Evolutionary conservation across 2,113 vertebrate species (phyloP), one percentile per base, ranked within the genome.

Genomic region (Oreochromis tanganicae): DNA sequence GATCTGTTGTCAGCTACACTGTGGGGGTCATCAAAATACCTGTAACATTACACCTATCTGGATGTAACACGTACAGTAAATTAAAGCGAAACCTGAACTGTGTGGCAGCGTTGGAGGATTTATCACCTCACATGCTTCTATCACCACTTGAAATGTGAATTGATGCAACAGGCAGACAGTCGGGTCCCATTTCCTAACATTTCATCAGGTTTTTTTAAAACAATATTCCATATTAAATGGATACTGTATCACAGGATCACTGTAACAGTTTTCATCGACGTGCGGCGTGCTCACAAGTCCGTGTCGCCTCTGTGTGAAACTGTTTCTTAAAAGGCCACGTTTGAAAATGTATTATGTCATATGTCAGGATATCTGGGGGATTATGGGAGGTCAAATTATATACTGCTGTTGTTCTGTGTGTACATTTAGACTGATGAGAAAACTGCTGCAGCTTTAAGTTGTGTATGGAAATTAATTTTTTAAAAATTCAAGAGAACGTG

Each of bases 1-100:
- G 82, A 87, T 52, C 80, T 85, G 88, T 78, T 87, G 88, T 89
- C 89, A 93, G 87, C 59, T 6, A 41, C 91, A 85, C 90, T 87
- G 88, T 34, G 48, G 86, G 91, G 91, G 88, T 93, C 89, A 92
- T 95, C 88, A 92, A 91, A 93, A 94, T 92, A 88, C 84, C 71
- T 90, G 92, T 81, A 91, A 91, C 88, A 24, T 84, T 87, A 93
- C 78, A 89, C 92, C 85, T 34, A 56, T 88, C 86, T 80, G 56
- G 68, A 79, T 73, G 79, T 85, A 83, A 91, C 21, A 50, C 12
- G 3, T 80, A 85, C 84, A 46, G 85, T 90, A 89, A 87, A 92
- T 93, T 82, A 86, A 90, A 10, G 32, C 81, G 92, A 87, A 92
- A 91, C 83, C 82, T 63, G 84, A 93, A 36, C 73, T 19, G n/a